These are phyloP conservation scores for Babyrousa celebensis DNA, from an alignment of 2,797 vertebrate genomes.

Conservation along the genomic window DNA sequence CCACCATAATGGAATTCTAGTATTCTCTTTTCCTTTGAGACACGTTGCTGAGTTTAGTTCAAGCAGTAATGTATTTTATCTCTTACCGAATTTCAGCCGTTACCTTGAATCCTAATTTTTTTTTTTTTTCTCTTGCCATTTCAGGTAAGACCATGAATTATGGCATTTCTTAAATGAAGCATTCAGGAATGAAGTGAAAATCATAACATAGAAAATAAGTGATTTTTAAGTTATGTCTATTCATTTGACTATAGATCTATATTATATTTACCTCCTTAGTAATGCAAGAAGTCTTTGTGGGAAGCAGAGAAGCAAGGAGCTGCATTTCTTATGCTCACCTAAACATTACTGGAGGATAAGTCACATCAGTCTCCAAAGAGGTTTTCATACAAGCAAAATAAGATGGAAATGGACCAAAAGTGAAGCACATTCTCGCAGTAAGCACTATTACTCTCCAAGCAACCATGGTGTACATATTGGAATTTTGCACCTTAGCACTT, in stretches of 20 bases:
- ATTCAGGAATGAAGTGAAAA: slow-evolving; percentile 87
- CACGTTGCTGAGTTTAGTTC: slow-evolving; percentile 9
- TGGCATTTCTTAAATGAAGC: slow-evolving; percentile 82
- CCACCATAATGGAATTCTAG: not conserved
- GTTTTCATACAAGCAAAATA: slow-evolving; percentile 89
- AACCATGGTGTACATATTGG: slow-evolving; percentile 90
- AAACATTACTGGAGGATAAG: slow-evolving; percentile 87
- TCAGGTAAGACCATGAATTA: slow-evolving; percentile 86
- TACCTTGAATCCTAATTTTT: slow-evolving; percentile 76
- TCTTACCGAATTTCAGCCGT: slow-evolving; percentile 49
- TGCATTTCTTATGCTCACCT: slow-evolving; percentile 88
- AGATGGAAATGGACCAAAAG: slow-evolving; percentile 89
- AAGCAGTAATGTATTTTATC: slow-evolving; percentile 39
- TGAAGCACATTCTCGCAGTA: slow-evolving; percentile 87
- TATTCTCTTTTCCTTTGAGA: slow-evolving; percentile 1
- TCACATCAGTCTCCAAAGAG: slow-evolving; percentile 87
- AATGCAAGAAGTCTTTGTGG: slow-evolving; percentile 92
- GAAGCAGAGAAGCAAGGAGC: slow-evolving; percentile 89
- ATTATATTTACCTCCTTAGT: slow-evolving; percentile 93
- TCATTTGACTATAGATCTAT: slow-evolving; percentile 92
- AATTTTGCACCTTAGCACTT: slow-evolving; percentile 92
- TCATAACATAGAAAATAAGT: slow-evolving; percentile 85
- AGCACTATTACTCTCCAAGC: slow-evolving; percentile 78
- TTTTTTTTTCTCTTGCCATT: slow-evolving; percentile 80
- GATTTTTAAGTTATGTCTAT: slow-evolving; percentile 91